These are phyloP conservation scores for Limenitis camilla DNA, from an alignment of 2,888 invertebrate species.

Conservation along the genomic window DNA sequence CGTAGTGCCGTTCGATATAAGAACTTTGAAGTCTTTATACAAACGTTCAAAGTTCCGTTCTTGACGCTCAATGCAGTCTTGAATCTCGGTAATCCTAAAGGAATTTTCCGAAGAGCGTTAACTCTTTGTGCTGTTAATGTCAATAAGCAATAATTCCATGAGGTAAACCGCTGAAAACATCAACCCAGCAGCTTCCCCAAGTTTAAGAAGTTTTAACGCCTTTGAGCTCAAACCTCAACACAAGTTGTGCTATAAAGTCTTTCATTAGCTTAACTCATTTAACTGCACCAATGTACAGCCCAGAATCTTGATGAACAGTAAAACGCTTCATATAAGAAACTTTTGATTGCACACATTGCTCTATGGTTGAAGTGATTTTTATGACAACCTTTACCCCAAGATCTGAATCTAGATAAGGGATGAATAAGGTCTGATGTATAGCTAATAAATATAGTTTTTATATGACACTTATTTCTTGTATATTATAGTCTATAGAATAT, in stretches of 20 bases:
- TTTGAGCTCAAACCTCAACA: constrained; percentile 26
- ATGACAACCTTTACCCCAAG: too few species aligned
- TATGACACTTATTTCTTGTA: too few species aligned
- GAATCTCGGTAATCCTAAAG: background rate
- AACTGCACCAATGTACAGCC: constrained; percentile 29
- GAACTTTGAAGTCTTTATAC: too few species aligned
- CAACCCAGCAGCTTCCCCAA: background rate
- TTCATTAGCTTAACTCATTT: constrained; percentile 28
- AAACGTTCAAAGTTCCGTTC: too few species aligned
- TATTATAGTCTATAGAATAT: too few species aligned
- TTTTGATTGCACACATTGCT: constrained; percentile 6
- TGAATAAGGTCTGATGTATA: too few species aligned
- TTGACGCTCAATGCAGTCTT: background rate
- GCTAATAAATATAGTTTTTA: too few species aligned
- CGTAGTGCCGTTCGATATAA: too few species aligned
- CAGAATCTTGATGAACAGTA: constrained; percentile 32
- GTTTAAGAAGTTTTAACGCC: constrained; percentile 22
- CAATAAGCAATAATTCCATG: constrained; percentile 9
- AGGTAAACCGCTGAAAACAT: constrained; percentile 7
- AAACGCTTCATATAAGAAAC: constrained; percentile 16
- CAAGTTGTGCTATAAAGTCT: constrained; percentile 39
- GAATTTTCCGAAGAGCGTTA: background rate
- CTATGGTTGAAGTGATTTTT: background rate
- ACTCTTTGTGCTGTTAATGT: constrained; percentile 12
- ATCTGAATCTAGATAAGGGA: too few species aligned